These are phyloP conservation scores for Poecile montanus DNA, from an alignment of 2,797 vertebrate species.

Conservation along the genomic window DNA sequence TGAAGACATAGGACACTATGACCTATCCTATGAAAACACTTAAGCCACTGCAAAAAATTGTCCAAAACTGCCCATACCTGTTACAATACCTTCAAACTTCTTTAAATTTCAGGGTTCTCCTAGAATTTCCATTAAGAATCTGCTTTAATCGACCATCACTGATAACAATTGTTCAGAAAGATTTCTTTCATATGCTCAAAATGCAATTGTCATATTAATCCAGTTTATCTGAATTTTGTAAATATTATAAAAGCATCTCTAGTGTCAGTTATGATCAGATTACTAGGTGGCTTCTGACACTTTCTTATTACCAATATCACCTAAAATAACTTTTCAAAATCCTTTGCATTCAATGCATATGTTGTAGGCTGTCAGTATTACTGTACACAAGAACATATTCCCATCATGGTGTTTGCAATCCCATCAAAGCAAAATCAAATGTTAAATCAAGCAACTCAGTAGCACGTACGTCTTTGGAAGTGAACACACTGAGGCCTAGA, in stretches of 20 bases:
- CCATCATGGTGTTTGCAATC: neutral
- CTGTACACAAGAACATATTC: neutral
- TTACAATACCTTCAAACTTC: neutral
- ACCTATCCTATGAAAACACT: neutral
- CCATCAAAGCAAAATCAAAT: conserved; percentile 4
- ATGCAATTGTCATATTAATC: neutral
- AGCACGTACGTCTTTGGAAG: neutral
- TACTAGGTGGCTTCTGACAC: neutral
- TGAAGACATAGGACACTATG: neutral
- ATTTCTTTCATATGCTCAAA: neutral
- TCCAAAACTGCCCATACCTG: neutral
- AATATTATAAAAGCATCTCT: conserved; percentile 14
- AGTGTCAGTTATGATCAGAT: neutral
- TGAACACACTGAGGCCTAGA: neutral
- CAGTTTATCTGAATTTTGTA: neutral
- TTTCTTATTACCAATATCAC: neutral
- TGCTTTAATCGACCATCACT: neutral
- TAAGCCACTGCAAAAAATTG: neutral
- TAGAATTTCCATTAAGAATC: neutral
- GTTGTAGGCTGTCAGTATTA: neutral
- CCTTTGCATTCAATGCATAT: neutral
- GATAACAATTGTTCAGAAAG: neutral
- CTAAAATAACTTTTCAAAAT: conserved; percentile 15
- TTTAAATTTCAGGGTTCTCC: neutral
- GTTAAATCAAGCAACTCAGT: neutral